These are phyloP conservation scores for Oryzias javanicus DNA, from an alignment of 2,113 vertebrate genomes.

Conservation along the genomic window DNA sequence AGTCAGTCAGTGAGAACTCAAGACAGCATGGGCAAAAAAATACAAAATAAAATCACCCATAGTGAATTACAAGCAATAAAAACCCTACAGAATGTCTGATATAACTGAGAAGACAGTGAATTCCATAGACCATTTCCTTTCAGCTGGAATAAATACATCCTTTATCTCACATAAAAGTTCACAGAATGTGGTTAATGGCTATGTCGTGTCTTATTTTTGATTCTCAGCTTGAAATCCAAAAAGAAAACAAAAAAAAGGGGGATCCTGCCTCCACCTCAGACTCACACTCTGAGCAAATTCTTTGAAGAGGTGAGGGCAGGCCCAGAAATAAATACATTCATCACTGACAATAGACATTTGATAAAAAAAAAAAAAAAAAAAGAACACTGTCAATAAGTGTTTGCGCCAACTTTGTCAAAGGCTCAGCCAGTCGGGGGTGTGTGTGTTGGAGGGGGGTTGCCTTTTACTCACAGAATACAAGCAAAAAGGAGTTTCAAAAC, in stretches of 20 bases:
- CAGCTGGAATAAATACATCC: conserved; percentile 50
- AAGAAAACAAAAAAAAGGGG: conserved; percentile 46
- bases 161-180: conserved; percentile 78
- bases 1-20: conserved; percentile 64
- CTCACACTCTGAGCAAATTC: conserved; percentile 79
- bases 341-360: conserved; percentile 95
- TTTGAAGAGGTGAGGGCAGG: conserved; percentile 85
- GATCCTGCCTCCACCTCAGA: conserved; percentile 71
- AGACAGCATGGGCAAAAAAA: conserved; percentile 42
- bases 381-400: conserved; percentile 97
- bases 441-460: conserved; percentile 24
- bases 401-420: conserved; percentile 92
- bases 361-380: conserved; percentile 90
- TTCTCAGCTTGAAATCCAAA: conserved; percentile 80
- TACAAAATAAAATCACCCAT: conserved; percentile 33
- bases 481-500: conserved; percentile 26
- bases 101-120: conserved; percentile 56
- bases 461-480: conserved; percentile 63
- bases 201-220: conserved; percentile 81
- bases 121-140: conserved; percentile 61
- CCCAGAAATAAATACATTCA: conserved; percentile 99
- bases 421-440: conserved; percentile 81
- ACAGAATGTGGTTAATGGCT: conserved; percentile 94
- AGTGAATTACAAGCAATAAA: conserved; percentile 58
- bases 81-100: conserved; percentile 58